phyloP scores from a whole-genome alignment of 2,888 invertebrate species.

The Drosophila vallismaia region DNA sequence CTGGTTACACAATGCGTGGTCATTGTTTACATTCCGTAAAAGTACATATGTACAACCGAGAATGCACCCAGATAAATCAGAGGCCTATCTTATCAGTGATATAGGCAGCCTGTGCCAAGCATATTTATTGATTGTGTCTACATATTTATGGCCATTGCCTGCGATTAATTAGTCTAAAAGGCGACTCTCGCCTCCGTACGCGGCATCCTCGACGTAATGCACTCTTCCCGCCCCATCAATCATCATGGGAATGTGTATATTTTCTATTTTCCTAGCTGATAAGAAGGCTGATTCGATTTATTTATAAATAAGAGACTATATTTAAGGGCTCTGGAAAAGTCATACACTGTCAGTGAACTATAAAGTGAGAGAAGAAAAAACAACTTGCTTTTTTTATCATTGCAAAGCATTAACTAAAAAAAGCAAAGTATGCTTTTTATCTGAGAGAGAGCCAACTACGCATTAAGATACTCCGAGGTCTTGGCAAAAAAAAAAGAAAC shows the following conservation, averaged over 20 bases:
- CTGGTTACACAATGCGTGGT: constrained; percentile 63
- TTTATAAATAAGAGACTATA: constrained; percentile 6
- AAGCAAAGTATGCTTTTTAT: constrained; percentile 1
- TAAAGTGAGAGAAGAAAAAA: not conserved
- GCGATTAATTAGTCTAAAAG: constrained; percentile 5
- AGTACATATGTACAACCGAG: constrained; percentile 1
- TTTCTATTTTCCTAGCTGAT: constrained; percentile 15
- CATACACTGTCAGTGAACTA: not conserved
- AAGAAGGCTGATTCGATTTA: constrained; percentile 18
- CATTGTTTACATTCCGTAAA: constrained; percentile 54
- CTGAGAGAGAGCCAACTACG: not conserved
- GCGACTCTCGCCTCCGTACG: not conserved
- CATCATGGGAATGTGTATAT: not conserved
- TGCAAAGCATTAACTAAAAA: not conserved
- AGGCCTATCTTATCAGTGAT: constrained; percentile 14
- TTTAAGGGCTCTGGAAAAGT: constrained; percentile 11
- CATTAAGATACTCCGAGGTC: not conserved
- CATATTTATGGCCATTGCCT: constrained; percentile 2
- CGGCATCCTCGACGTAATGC: not conserved
- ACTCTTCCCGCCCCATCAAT: constrained; percentile 1
- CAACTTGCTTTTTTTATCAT: not conserved
- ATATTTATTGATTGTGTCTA: not conserved
- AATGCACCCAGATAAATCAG: constrained; percentile 12
- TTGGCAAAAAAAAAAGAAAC: not conserved
- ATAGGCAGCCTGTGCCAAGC: not conserved